phyloP scores from a whole-genome alignment of 2,113 vertebrate genomes.

The Hippocampus comes region DNA sequence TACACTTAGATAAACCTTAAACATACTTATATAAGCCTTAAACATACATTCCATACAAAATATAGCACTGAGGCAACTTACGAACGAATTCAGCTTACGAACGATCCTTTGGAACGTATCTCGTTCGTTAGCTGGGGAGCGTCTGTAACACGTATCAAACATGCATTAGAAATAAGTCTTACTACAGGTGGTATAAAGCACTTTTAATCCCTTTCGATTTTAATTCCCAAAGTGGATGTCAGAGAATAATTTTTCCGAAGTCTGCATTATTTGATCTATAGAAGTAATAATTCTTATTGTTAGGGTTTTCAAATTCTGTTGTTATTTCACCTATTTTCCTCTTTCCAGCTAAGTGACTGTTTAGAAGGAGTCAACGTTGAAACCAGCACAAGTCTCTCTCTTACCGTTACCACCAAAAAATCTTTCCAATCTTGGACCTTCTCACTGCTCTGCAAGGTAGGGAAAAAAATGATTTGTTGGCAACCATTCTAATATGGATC shows the following conservation, averaged over 20 bases:
- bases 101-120: no score
- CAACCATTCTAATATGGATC: no score
- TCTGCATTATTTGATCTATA: not conserved
- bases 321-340: not conserved
- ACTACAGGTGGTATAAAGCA: not conserved
- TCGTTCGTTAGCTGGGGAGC: no score
- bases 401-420: slow-evolving; percentile 94
- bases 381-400: slow-evolving; percentile 85
- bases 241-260: not conserved
- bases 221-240: not conserved
- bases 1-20: no score
- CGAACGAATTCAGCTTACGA: no score
- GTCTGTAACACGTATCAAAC: no score
- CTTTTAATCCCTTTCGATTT: not conserved
- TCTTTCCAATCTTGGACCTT: slow-evolving; percentile 95
- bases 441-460: slow-evolving; percentile 95
- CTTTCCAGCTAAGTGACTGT: slow-evolving; percentile 86
- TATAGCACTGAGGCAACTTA: no score
- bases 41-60: no score
- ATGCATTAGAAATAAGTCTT: not conserved
- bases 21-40: no score
- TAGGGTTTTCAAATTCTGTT: not conserved
- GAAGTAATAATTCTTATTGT: not conserved
- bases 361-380: slow-evolving; percentile 92
- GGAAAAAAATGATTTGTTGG: not conserved